Percentiles rank a stretch among this genome's conserved stretches.
phyloP scores from a whole-genome alignment of 2,113 vertebrate genomes.

The Odocoileus virginianus region DNA sequence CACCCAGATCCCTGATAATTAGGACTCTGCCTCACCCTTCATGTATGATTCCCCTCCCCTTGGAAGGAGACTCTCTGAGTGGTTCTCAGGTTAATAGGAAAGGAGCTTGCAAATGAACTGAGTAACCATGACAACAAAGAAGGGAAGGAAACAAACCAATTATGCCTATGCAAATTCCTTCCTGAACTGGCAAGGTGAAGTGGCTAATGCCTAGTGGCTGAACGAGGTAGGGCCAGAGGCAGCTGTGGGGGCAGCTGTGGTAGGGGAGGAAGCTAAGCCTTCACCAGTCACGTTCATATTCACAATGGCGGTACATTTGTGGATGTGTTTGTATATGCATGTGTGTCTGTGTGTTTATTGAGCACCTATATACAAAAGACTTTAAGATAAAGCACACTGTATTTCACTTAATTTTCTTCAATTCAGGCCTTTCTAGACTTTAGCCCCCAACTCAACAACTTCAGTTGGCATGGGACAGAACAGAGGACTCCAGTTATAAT shows the following conservation, averaged over 20 bases:
- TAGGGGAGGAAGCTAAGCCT: background rate
- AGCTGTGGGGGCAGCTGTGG: background rate
- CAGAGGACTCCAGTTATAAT: background rate
- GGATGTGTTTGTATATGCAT: background rate
- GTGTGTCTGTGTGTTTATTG: background rate
- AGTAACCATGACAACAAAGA: slow-evolving; percentile 73
- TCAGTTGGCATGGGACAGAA: background rate
- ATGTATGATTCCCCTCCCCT: slow-evolving; percentile 53
- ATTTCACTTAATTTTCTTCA: slow-evolving; percentile 32
- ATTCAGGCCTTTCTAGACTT: background rate
- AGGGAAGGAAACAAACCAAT: slow-evolving; percentile 52
- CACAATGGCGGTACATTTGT: background rate
- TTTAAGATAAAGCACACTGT: background rate
- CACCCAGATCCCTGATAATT: slow-evolving; percentile 25
- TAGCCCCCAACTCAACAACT: background rate
- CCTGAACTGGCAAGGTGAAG: slow-evolving; percentile 23
- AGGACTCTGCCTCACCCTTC: slow-evolving; percentile 50
- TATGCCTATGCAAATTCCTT: slow-evolving; percentile 46
- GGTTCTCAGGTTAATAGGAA: slow-evolving; percentile 71
- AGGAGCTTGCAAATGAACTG: slow-evolving; percentile 66
- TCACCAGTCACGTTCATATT: background rate
- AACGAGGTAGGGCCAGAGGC: accelerated
- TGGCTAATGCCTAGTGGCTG: slow-evolving; percentile 1
- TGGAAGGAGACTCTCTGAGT: slow-evolving; percentile 57
- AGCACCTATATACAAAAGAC: background rate